These are phyloP conservation scores for Euura lappo DNA, from an alignment of 1,140 invertebrate species.

Conservation along the genomic window DNA sequence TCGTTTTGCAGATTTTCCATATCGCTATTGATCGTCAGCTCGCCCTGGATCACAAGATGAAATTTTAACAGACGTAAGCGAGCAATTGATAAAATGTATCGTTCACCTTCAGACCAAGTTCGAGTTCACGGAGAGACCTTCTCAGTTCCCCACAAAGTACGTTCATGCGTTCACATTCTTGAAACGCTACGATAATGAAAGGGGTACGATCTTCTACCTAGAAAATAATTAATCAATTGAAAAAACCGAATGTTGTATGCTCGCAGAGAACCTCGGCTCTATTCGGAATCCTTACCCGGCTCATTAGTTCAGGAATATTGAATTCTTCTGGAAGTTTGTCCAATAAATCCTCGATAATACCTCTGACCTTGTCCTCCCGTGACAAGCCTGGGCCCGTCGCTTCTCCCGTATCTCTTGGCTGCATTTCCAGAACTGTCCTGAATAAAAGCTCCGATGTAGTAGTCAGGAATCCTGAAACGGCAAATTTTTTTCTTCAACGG, in stretches of 20 bases:
- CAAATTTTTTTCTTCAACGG: background rate
- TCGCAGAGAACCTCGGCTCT: background rate
- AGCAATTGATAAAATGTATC: conserved; percentile 9
- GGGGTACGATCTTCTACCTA: conserved; percentile 86
- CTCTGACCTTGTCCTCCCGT: conserved; percentile 85
- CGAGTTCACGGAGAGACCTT: conserved; percentile 83
- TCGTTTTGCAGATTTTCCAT: conserved; percentile 89
- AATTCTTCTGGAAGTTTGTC: conserved; percentile 91
- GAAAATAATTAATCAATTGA: background rate
- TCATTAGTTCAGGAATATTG: conserved; percentile 85
- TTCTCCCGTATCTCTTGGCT: conserved; percentile 81
- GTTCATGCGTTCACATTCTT: conserved; percentile 97
- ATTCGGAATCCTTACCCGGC: conserved; percentile 61
- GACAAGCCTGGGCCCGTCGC: conserved; percentile 69
- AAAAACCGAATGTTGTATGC: background rate
- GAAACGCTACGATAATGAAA: conserved; percentile 90
- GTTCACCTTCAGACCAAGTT: conserved; percentile 83
- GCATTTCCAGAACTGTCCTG: conserved; percentile 89
- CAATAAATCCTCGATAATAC: conserved; percentile 84
- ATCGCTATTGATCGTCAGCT: conserved; percentile 88
- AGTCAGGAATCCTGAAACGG: conserved; percentile 73
- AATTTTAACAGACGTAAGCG: background rate
- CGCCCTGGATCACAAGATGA: conserved; percentile 67
- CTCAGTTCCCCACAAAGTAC: conserved; percentile 80
- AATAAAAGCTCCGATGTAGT: conserved; percentile 86